Conservation (phyloP, 2,797 vertebrate species). For the Eleutherodactylus coqui region DNA sequence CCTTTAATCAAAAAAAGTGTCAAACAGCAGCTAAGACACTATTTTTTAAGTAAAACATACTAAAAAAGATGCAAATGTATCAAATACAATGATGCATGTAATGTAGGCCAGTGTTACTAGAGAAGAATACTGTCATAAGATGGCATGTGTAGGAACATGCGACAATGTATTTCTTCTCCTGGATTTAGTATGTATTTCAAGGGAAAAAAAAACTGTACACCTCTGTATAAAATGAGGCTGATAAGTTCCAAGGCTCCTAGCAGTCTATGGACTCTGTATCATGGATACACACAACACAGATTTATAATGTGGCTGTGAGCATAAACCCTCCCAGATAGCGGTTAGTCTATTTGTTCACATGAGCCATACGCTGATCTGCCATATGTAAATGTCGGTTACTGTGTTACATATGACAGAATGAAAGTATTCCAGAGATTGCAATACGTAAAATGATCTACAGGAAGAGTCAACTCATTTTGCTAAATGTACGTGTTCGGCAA, state of each 20-base stretch:
- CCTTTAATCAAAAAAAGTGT: too few species aligned
- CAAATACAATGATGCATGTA: too few species aligned
- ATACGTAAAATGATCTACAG: background rate
- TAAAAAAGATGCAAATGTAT: too few species aligned
- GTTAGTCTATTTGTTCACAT: background rate
- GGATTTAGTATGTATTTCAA: background rate
- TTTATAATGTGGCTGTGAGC: too few species aligned
- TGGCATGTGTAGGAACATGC: too few species aligned
- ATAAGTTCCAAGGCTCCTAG: background rate
- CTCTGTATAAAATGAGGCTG: too few species aligned
- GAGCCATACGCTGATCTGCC: background rate
- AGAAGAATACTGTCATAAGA: too few species aligned
- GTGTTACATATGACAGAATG: background rate
- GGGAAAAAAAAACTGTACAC: too few species aligned
- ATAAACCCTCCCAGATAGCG: too few species aligned
- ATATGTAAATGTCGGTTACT: background rate
- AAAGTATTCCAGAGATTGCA: slow-evolving; percentile 7
- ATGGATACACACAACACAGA: background rate
- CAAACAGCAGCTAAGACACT: too few species aligned
- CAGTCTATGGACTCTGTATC: background rate
- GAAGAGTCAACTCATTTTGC: slow-evolving; percentile 12
- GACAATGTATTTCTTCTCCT: background rate
- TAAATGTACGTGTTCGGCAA: slow-evolving; percentile 10
- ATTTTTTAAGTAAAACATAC: too few species aligned
- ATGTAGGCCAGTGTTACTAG: too few species aligned